Conservation (phyloP, 2,113 vertebrate genomes). For the Elephas maximus region DNA sequence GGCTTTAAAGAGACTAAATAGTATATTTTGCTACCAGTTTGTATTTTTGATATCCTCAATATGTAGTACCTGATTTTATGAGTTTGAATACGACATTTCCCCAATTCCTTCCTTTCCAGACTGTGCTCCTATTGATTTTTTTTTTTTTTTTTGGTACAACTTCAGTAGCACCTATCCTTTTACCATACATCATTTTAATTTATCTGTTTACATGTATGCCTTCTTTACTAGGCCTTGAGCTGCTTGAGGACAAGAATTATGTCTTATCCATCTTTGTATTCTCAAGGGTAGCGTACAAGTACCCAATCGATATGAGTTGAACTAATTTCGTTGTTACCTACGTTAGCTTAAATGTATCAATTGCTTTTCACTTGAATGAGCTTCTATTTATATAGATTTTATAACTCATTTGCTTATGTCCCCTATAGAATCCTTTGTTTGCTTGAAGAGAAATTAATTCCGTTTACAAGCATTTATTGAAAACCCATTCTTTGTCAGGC, state of each 20-base stretch:
- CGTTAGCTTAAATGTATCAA: conserved; percentile 52
- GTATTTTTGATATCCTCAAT: conserved; percentile 65
- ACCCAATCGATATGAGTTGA: background rate
- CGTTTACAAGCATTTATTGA: background rate
- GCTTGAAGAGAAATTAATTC: conserved; percentile 6
- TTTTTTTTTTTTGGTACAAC: background rate
- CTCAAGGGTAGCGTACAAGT: background rate
- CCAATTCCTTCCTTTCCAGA: background rate
- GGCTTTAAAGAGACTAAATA: conserved; percentile 67
- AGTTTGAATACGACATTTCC: background rate
- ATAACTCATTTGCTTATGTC: background rate
- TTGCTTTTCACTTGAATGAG: background rate
- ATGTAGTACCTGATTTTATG: background rate
- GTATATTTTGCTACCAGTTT: conserved; percentile 40
- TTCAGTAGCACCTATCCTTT: background rate
- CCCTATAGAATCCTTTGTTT: conserved; percentile 2
- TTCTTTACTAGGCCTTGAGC: background rate
- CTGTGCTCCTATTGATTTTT: background rate
- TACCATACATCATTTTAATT: background rate
- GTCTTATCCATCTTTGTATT: background rate
- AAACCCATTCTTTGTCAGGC: background rate
- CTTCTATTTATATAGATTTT: background rate
- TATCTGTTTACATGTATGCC: background rate
- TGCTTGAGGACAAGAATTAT: background rate
- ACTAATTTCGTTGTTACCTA: conserved; percentile 9